Conservation (phyloP, 2,797 vertebrate genomes). For the Microhierax caerulescens region DNA sequence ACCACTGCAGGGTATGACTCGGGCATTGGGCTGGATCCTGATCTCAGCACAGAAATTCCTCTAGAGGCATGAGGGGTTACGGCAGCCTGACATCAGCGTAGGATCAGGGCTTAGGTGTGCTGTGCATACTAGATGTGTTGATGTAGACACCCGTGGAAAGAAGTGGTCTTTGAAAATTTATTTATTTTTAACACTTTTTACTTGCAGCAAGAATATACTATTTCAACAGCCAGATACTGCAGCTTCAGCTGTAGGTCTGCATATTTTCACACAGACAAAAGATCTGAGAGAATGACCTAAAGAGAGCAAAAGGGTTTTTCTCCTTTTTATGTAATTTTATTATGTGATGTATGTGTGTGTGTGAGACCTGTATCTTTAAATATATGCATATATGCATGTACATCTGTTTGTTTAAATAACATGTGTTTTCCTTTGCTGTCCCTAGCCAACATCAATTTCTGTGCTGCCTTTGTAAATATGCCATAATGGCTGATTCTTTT, state of each 20-base stretch:
- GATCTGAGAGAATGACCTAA: not conserved
- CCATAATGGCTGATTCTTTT: not conserved
- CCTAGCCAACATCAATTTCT: not conserved
- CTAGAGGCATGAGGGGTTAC: not conserved
- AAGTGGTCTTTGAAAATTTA: not conserved
- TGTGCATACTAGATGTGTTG: conserved; percentile 55
- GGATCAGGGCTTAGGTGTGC: conserved; percentile 11
- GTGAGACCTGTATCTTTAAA: not conserved
- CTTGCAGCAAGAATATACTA: not conserved
- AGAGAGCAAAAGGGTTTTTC: not conserved
- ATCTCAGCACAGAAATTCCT: conserved; percentile 11
- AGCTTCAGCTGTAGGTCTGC: not conserved
- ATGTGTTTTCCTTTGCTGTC: not conserved
- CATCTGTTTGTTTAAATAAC: not conserved
- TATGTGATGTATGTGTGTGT: not conserved
- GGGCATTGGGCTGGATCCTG: not conserved
- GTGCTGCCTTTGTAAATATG: not conserved
- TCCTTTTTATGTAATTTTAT: not conserved
- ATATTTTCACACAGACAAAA: not conserved
- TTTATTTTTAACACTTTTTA: not conserved
- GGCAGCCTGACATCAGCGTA: not conserved
- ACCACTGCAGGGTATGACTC: not conserved
- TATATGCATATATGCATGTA: not conserved
- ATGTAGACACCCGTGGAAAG: conserved; percentile 12
- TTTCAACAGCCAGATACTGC: not conserved